Evolutionary conservation across 2,113 vertebrate species (phyloP), one percentile per base, ranked within the genome.

Genomic region (Clarias gariepinus): DNA sequence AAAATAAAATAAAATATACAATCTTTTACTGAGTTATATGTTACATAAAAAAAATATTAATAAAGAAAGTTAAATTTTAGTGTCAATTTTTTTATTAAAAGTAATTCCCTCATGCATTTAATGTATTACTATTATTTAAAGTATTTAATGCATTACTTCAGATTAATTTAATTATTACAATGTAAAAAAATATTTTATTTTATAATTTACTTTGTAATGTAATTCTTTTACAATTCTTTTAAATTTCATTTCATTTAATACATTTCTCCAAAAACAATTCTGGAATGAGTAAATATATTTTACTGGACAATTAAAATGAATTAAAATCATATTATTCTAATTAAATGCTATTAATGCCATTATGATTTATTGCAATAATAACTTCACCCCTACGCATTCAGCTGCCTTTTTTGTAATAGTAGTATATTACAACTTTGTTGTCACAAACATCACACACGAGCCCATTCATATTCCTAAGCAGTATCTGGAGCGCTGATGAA

Each of bases 361-460:
- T 7, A 47, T 47, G 47, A 47, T 47, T 47, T 47, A 6, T 47
- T 47, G 47, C 7, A 47, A 47, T 47, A 47, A 47, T 47, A 47
- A 47, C 41, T 47, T 47, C 41, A 7, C 41, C 41, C 41, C 41
- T 25, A 28, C 28, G 47, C 52, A 7, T 28, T 77, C 5, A 55
- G 47, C 47, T 77, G 21, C 7, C 25, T 41, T 73, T 21, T 8
- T 73, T 69, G 1, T 73, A 11, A 12, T 18, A 16, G 41, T 8
- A 77, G 10, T 52, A 52, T 15, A 21, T 18, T 33, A 25, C 79
- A 87, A 77, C 69, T 85, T 64, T 73, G 53, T 79, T 71, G 53
- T 53, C 12, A 84, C 74, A 73, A 33, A 55, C 73, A 23, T 82
- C 58, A 60, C 58, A 82, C 28, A 68, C 10, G 33, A 16, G 36